These are phyloP conservation scores for Drosophila biarmipes DNA, from an alignment of 1,140 invertebrate genomes.

Conservation along the genomic window DNA sequence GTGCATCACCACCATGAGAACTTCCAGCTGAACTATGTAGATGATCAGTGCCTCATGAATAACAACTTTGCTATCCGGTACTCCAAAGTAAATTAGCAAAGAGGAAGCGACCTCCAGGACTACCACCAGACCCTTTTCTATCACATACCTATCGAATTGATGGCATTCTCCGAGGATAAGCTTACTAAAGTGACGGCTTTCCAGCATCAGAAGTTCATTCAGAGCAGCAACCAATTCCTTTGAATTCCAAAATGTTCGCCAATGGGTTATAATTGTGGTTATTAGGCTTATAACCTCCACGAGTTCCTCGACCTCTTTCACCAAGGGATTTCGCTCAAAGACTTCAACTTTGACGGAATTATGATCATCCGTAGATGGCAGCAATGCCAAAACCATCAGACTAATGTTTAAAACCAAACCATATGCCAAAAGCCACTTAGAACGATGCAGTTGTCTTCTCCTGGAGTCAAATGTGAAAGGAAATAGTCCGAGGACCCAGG, in stretches of 20 bases:
- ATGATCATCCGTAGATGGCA: background rate
- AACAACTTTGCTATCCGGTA: background rate
- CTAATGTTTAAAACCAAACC: conserved; percentile 45
- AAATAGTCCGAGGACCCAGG: conserved; percentile 39
- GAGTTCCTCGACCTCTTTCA: background rate
- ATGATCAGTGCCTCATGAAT: background rate
- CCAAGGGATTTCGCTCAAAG: conserved; percentile 24
- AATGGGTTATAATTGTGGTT: conserved; percentile 1
- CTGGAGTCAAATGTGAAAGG: conserved; percentile 43
- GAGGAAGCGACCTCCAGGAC: conserved; percentile 11
- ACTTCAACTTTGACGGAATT: conserved; percentile 12
- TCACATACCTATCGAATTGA: conserved; percentile 8
- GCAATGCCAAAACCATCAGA: background rate
- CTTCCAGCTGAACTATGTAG: conserved; percentile 8
- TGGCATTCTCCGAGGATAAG: conserved; percentile 1
- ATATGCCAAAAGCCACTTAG: conserved; percentile 54
- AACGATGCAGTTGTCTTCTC: conserved; percentile 32
- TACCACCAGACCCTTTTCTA: conserved; percentile 8
- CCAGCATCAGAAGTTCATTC: conserved; percentile 20
- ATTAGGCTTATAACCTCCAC: background rate
- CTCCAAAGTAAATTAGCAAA: background rate
- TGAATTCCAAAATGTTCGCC: background rate
- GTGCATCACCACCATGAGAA: conserved; percentile 40
- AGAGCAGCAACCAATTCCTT: background rate
- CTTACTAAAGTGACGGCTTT: conserved; percentile 5